A percentile compares a stretch with the other conserved stretches of the same genome.
phyloP scores from a whole-genome alignment of 2,797 vertebrate species.

The Lepus oiostolus region DNA sequence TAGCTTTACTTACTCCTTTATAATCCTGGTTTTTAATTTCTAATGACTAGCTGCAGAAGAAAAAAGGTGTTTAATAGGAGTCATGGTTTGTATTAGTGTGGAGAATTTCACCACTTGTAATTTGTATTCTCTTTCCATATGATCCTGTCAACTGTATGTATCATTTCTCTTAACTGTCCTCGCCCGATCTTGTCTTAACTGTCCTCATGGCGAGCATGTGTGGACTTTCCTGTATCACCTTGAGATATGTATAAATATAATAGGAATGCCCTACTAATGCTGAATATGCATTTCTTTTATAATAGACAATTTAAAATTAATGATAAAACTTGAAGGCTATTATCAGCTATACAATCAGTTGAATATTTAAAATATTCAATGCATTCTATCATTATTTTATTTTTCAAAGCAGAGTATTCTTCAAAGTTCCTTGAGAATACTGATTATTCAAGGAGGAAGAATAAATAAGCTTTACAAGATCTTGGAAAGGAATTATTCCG shows the following conservation, averaged over 20 bases:
- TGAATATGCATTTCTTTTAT: slow-evolving; percentile 53
- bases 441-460: not conserved
- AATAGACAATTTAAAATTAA: slow-evolving; percentile 78
- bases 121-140: slow-evolving; percentile 61
- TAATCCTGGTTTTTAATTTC: not conserved
- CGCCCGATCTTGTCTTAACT: not conserved
- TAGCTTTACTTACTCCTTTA: not conserved
- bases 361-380: slow-evolving; percentile 70
- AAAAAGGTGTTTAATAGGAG: not conserved
- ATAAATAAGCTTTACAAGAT: slow-evolving; percentile 1
- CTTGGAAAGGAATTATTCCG: not conserved
- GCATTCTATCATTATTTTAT: slow-evolving; percentile 20
- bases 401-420: slow-evolving; percentile 47
- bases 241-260: slow-evolving; percentile 74
- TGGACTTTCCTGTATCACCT: slow-evolving; percentile 63
- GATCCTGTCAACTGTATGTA: not conserved
- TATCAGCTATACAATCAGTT: slow-evolving; percentile 53
- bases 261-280: slow-evolving; percentile 27
- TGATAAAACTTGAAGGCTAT: slow-evolving; percentile 69
- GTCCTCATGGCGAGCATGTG: not conserved
- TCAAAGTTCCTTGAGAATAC: slow-evolving; percentile 72
- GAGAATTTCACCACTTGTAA: not conserved
- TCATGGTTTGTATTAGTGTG: not conserved
- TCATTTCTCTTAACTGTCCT: slow-evolving; percentile 50
- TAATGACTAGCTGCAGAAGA: not conserved